phyloP scores from a whole-genome alignment of 2,888 invertebrate species.

The Octonoba sinensis region DNA sequence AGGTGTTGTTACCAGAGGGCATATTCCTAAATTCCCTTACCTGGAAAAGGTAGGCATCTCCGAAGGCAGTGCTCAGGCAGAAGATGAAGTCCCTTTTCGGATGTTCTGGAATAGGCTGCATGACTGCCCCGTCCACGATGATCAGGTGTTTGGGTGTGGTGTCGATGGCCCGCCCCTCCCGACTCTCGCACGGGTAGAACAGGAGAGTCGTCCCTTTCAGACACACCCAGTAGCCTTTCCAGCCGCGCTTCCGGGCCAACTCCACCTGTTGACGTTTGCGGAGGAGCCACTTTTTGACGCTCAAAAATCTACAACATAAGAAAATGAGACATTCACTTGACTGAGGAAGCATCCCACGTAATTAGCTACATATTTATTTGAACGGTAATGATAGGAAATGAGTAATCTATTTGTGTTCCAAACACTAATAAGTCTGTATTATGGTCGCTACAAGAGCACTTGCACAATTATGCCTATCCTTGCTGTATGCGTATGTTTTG shows the following conservation, averaged over 20 bases:
- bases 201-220: slow-evolving; percentile 95
- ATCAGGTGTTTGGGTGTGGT: slow-evolving; percentile 95
- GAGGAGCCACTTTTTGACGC: slow-evolving; percentile 97
- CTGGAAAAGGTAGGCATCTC: slow-evolving; percentile 97
- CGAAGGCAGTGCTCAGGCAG: slow-evolving; percentile 97
- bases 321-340: not conserved
- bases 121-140: slow-evolving; percentile 95
- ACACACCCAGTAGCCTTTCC: slow-evolving; percentile 99
- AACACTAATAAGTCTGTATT: too few relatives aligned
- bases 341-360: not conserved
- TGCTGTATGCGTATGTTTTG: too few relatives aligned
- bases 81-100: slow-evolving; percentile 98
- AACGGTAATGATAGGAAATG: too few relatives aligned
- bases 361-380: too few relatives aligned
- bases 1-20: too few relatives aligned
- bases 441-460: too few relatives aligned
- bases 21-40: too few relatives aligned
- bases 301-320: slow-evolving; percentile 85
- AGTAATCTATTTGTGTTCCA: too few relatives aligned
- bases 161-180: slow-evolving; percentile 84
- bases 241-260: slow-evolving; percentile 93
- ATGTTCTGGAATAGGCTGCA: slow-evolving; percentile 98
- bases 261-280: slow-evolving; percentile 89
- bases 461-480: too few relatives aligned
- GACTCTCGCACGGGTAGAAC: slow-evolving; percentile 95